phyloP scores from a whole-genome alignment of 2,888 invertebrate genomes.

The Drosophila maculinotata region DNA sequence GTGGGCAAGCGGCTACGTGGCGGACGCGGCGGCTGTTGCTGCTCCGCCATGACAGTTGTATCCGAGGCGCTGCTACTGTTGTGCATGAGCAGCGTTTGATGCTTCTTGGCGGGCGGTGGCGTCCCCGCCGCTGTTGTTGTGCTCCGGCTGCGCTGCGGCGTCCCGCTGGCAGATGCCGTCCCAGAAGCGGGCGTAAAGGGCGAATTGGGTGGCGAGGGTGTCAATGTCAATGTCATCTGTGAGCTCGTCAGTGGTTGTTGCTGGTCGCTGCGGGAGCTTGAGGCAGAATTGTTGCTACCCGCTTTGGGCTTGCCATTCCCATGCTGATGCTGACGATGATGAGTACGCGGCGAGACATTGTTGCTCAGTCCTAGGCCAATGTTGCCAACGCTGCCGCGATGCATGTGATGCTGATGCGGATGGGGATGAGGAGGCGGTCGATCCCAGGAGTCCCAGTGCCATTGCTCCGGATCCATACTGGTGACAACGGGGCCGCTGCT shows the following conservation, averaged over 20 bases:
- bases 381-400: slow-evolving; percentile 83
- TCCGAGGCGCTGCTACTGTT: slow-evolving; percentile 36
- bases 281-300: slow-evolving; percentile 16
- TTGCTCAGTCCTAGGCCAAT: slow-evolving; percentile 69
- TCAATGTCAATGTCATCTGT: slow-evolving; percentile 81
- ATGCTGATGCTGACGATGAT: slow-evolving; percentile 65
- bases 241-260: slow-evolving; percentile 60
- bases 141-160: slow-evolving; percentile 78
- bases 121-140: slow-evolving; percentile 84
- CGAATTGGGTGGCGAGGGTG: slow-evolving; percentile 85
- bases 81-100: slow-evolving; percentile 87
- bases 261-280: slow-evolving; percentile 49
- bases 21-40: slow-evolving; percentile 62
- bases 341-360: slow-evolving; percentile 81
- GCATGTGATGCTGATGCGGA: slow-evolving; percentile 82
- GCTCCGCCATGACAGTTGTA: slow-evolving; percentile 37
- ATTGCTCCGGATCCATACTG: slow-evolving; percentile 80
- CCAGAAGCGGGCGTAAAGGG: slow-evolving; percentile 77
- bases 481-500: slow-evolving; percentile 27
- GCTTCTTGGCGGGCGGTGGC: slow-evolving; percentile 92
- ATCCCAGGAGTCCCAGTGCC: slow-evolving; percentile 99
- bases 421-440: slow-evolving; percentile 86
- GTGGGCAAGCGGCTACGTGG: slow-evolving; percentile 83
- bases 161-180: slow-evolving; percentile 70
- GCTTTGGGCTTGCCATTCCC: slow-evolving; percentile 34